Evolutionary conservation across 2,113 vertebrate genomes (phyloP).

Genomic region (Ellobius talpinus): DNA sequence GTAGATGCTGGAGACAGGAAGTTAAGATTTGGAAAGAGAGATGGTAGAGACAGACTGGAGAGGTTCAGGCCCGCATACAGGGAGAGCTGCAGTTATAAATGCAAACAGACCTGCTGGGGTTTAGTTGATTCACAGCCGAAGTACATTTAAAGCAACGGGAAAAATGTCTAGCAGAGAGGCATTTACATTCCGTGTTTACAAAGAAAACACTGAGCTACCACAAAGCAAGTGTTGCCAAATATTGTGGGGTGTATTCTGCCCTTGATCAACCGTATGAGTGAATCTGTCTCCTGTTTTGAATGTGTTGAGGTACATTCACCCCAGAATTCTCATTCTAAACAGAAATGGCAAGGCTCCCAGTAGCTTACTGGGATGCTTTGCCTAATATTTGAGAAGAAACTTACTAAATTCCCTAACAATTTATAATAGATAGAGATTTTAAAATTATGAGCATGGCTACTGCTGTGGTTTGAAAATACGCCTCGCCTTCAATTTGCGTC

Average conservation of each 20-base stretch:
- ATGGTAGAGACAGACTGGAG: not conserved
- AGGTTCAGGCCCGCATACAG: too few relatives aligned
- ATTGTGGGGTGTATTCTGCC: not conserved
- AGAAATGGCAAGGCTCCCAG: not conserved
- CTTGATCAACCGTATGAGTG: not conserved
- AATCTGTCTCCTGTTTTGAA: not conserved
- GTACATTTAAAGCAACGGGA: not conserved
- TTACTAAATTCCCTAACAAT: not conserved
- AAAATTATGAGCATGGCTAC: not conserved
- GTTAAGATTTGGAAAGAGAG: not conserved
- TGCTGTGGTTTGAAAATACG: too few relatives aligned
- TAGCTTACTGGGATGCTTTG: not conserved
- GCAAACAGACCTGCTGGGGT: not conserved
- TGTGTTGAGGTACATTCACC: not conserved
- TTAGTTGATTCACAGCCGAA: not conserved
- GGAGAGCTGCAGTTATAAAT: not conserved
- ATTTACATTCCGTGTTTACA: not conserved
- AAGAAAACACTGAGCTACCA: not conserved
- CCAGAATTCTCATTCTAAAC: not conserved
- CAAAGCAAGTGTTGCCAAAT: not conserved
- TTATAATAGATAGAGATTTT: not conserved
- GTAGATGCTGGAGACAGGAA: not conserved
- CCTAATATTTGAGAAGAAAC: not conserved
- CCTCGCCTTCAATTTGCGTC: not conserved
- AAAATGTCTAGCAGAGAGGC: not conserved